phyloP scores from a whole-genome alignment of 1,140 invertebrate species.

The Hirudo medicinalis region DNA sequence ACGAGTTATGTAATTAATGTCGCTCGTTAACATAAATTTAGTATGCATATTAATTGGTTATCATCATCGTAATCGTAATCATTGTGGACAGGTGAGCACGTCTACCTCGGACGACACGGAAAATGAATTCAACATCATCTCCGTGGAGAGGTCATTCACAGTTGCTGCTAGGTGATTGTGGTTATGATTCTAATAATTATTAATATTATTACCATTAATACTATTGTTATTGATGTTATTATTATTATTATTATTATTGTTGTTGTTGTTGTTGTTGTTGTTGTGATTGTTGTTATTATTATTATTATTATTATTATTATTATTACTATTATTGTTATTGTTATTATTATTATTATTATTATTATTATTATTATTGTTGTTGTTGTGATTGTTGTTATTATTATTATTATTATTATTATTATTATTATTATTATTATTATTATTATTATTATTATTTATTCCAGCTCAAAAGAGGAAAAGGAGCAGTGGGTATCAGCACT shows the following conservation, averaged over 20 bases:
- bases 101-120: slow-evolving; percentile 43
- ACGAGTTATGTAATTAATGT: no score
- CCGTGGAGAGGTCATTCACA: slow-evolving; percentile 54
- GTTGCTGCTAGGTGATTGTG: slow-evolving; percentile 48
- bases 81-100: slow-evolving; percentile 27
- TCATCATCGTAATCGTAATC: not conserved
- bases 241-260: no score
- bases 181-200: no score
- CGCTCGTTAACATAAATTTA: not conserved
- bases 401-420: not conserved
- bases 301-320: no score
- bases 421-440: not conserved
- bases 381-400: not conserved
- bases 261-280: no score
- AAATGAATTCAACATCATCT: slow-evolving; percentile 52
- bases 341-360: not conserved
- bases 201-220: no score
- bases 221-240: no score
- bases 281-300: no score
- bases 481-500: not conserved
- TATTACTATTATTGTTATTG: no score
- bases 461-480: not conserved
- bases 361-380: slow-evolving; percentile 6
- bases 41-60: not conserved
- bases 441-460: not conserved